phyloP scores from a whole-genome alignment of 2,888 invertebrate species.

The Pyralis farinalis region DNA sequence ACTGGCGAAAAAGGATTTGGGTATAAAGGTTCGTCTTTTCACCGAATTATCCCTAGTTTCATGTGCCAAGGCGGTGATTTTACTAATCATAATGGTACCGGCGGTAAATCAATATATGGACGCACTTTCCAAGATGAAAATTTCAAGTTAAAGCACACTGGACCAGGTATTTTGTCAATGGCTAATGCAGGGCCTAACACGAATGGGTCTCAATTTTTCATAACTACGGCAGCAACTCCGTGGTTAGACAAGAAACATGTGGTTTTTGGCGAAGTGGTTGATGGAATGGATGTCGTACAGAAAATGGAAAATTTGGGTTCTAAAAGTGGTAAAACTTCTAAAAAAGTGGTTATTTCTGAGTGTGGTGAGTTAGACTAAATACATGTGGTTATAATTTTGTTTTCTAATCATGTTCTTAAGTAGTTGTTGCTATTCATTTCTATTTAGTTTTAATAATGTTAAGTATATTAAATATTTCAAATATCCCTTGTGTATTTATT shows the following conservation, averaged over 20 bases:
- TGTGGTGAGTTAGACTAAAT: conserved; percentile 87
- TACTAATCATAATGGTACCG: conserved; percentile 95
- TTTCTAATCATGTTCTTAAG: no score
- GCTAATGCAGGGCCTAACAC: conserved; percentile 97
- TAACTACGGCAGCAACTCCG: conserved; percentile 94
- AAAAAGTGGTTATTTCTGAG: conserved; percentile 89
- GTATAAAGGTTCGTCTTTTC: conserved; percentile 95
- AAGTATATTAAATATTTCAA: no score
- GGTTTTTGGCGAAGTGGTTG: conserved; percentile 94
- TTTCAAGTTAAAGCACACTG: conserved; percentile 94
- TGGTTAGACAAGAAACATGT: conserved; percentile 98
- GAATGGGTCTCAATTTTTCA: conserved; percentile 98
- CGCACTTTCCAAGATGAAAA: conserved; percentile 97
- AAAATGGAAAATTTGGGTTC: conserved; percentile 91
- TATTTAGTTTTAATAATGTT: no score
- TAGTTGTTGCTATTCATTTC: no score
- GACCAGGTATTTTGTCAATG: conserved; percentile 95
- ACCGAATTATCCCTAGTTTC: conserved; percentile 94
- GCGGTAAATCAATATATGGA: conserved; percentile 98
- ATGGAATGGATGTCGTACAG: conserved; percentile 95
- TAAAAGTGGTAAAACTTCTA: conserved; percentile 91
- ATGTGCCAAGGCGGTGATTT: conserved; percentile 99
- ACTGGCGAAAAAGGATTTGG: conserved; percentile 83
- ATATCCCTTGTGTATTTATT: conserved; percentile 21
- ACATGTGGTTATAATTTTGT: neutral